A percentile compares a stretch with the other conserved stretches of the same genome.
Conservation (phyloP, 2,888 invertebrate genomes). For the Altica lythri region DNA sequence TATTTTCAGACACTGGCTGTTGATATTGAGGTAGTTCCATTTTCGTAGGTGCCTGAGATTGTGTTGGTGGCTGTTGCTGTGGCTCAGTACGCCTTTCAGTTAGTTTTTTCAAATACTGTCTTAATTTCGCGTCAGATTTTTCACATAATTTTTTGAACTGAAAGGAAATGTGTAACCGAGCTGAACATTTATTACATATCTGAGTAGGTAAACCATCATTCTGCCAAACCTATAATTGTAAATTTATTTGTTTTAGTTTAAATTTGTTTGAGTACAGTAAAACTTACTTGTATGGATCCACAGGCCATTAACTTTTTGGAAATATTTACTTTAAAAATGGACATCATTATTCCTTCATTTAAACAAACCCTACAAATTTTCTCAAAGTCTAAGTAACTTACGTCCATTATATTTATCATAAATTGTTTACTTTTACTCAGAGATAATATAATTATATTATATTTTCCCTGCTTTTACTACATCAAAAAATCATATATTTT, state of each 20-base stretch:
- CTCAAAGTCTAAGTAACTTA: conserved; percentile 47
- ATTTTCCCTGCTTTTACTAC: too few relatives aligned
- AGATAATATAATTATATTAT: too few relatives aligned
- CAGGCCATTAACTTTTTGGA: conserved; percentile 59
- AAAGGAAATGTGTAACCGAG: conserved; percentile 57
- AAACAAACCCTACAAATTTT: conserved; percentile 57
- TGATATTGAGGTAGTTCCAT: conserved; percentile 34
- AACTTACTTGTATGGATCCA: conserved; percentile 55
- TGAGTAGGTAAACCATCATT: conserved; percentile 57
- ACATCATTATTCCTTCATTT: conserved; percentile 56
- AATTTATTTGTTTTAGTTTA: background rate
- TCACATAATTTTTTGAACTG: conserved; percentile 59
- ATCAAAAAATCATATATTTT: too few relatives aligned
- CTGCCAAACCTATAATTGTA: conserved; percentile 55
- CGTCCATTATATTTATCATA: conserved; percentile 23
- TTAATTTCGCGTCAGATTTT: too few relatives aligned
- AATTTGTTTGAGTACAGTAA: conserved; percentile 2
- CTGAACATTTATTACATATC: conserved; percentile 58
- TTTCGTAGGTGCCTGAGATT: too few relatives aligned
- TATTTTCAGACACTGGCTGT: conserved; percentile 41
- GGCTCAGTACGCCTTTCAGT: conserved; percentile 16
- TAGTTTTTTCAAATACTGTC: conserved; percentile 41
- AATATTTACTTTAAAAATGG: conserved; percentile 58
- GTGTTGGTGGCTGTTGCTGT: conserved; percentile 25
- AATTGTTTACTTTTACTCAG: too few relatives aligned